These are phyloP conservation scores for Ochropacha duplaris DNA, from an alignment of 2,888 invertebrate genomes.

Conservation along the genomic window DNA sequence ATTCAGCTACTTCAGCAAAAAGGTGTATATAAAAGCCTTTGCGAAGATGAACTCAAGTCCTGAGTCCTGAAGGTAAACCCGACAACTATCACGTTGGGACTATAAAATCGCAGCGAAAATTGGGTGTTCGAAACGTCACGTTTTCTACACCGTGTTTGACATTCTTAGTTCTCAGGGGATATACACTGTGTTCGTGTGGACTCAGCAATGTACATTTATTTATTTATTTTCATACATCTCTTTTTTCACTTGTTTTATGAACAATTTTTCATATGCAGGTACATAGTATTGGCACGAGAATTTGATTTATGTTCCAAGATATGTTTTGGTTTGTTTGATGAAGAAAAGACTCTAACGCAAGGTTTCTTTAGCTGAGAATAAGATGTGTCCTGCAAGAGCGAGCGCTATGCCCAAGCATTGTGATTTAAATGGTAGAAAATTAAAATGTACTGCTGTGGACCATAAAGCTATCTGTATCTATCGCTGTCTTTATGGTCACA, in stretches of 20 bases:
- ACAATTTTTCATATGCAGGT: too few species aligned
- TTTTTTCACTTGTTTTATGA: neutral
- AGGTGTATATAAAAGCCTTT: neutral
- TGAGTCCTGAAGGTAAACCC: neutral
- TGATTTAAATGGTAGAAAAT: too few species aligned
- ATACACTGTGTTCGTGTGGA: neutral
- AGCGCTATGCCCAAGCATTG: too few species aligned
- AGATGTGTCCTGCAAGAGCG: too few species aligned
- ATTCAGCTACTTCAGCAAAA: neutral
- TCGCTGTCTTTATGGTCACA: neutral
- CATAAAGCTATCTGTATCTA: too few species aligned
- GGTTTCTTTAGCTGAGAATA: too few species aligned
- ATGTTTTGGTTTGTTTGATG: too few species aligned
- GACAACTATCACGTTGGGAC: conserved; percentile 26
- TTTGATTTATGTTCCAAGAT: too few species aligned
- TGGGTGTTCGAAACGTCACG: conserved; percentile 38
- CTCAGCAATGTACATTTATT: neutral
- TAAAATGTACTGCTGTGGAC: too few species aligned
- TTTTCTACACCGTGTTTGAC: conserved; percentile 30
- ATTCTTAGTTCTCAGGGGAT: conserved; percentile 29
- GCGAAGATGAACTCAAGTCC: neutral
- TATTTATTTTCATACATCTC: neutral
- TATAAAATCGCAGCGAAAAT: conserved; percentile 42
- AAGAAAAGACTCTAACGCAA: too few species aligned
- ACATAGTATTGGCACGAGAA: too few species aligned